Evolutionary conservation across 2,888 invertebrate species (phyloP), one percentile per base, ranked within the genome.

Genomic region (Xestia c-nigrum): DNA sequence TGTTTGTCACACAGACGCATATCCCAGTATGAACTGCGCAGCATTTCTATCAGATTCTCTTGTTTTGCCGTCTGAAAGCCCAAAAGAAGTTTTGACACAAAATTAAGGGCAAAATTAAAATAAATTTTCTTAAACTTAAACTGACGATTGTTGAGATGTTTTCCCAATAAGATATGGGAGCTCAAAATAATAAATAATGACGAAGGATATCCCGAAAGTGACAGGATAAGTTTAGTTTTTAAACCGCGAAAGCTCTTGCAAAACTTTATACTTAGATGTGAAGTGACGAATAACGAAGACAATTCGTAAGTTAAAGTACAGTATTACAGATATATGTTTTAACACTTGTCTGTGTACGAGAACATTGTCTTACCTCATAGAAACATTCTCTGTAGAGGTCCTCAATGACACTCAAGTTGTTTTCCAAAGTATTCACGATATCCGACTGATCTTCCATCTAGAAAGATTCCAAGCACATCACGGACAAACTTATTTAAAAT

Each of bases 371-470:
- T 85, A 96, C 96, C 94, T 96, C 96, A 72, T 96, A 96, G 80
- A 96, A 96, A 73, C 95, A 94, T 67, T 96, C 96, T 68, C 94
- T 89, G 84, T 96, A 96, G 5, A 96, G 90, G 3, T 96, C 95
- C 74, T 96, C 94, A 24, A 96, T 94, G 16, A 95, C 91, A 16
- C 92, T 87, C 74, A 96, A 84, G 73, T 95, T 95, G 83, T 92
- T 93, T 77, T 94, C 92, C 38, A 96, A 88, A 3, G 93, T 92
- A 21, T 77, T 88, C 81, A 95, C 92, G 70, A 94, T 87, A 31
- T 89, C 89, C 79, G 89, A 90, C 85, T 91, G 92, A 66, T 91
- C 87, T 81, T 91, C 89, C 80, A 86, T 88, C 80, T 94, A 94
- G 93, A 94, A 90, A 47, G 61, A 68, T 47, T 46, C 73, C 80